Evolutionary conservation across 2,113 vertebrate genomes (phyloP).

Genomic region (Dolichallabes microphthalmus): DNA sequence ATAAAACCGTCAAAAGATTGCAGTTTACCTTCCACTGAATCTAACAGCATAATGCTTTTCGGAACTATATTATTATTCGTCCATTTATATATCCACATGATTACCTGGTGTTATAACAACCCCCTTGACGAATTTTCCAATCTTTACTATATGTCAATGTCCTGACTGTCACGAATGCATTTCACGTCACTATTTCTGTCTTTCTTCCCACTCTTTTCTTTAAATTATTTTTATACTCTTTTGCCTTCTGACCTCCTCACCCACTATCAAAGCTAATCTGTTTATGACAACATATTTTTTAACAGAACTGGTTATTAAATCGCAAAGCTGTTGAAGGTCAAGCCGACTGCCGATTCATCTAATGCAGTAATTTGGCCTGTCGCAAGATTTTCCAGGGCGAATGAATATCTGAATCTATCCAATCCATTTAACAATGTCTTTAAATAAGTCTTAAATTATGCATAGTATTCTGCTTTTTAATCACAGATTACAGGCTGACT

Average conservation of each 20-base stretch:
- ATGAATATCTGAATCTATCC: conserved; percentile 63
- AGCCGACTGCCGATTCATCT: conserved; percentile 26
- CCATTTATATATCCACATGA: conserved; percentile 9
- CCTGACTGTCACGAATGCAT: not conserved
- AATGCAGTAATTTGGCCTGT: conserved; percentile 41
- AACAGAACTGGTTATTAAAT: conserved; percentile 19
- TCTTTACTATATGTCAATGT: not conserved
- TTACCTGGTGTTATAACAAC: not conserved
- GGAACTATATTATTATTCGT: conserved; percentile 12
- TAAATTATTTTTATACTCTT: too few species aligned
- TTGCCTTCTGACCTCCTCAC: not conserved
- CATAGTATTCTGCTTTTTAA: conserved; percentile 67
- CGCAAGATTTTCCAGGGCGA: conserved; percentile 21
- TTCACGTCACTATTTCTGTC: not conserved
- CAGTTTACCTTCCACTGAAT: conserved; percentile 46
- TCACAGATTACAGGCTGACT: conserved; percentile 68
- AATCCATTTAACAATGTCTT: conserved; percentile 64
- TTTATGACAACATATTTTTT: conserved; percentile 4
- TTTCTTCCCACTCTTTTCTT: too few species aligned
- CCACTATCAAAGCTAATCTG: not conserved
- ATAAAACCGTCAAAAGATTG: conserved; percentile 47
- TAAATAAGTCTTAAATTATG: conserved; percentile 75
- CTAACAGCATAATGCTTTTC: conserved; percentile 53
- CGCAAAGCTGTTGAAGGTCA: conserved; percentile 29
- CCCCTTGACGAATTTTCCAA: not conserved